Evolutionary conservation across 1,140 invertebrate species (phyloP).

Genomic region (Megalopta genalis): DNA sequence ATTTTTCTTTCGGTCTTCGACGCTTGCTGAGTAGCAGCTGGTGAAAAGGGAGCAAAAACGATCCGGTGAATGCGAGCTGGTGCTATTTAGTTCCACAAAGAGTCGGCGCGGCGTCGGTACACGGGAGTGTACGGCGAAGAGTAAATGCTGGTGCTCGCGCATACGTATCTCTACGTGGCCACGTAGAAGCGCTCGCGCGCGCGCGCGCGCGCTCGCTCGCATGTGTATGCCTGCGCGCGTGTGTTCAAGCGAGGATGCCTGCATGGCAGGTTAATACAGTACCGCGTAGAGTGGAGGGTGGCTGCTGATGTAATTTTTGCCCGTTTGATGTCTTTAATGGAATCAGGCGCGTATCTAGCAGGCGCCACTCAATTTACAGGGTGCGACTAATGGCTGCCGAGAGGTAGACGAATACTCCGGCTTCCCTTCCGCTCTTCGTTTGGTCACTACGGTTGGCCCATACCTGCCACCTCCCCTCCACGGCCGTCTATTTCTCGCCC

Average conservation of each 20-base stretch:
- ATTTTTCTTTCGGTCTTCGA: conserved; percentile 46
- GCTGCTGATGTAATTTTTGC: conserved; percentile 79
- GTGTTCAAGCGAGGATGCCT: conserved; percentile 65
- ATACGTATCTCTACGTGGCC: not conserved
- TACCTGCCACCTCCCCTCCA: conserved; percentile 24
- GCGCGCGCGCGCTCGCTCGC: not conserved
- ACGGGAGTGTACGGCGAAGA: conserved; percentile 17
- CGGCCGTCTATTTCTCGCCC: no score
- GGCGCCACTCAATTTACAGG: conserved; percentile 79
- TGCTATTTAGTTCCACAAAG: conserved; percentile 34
- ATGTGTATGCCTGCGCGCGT: conserved; percentile 24
- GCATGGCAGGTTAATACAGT: conserved; percentile 74
- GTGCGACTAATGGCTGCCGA: conserved; percentile 78
- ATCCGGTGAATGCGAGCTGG: conserved; percentile 49
- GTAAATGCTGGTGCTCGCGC: conserved; percentile 23
- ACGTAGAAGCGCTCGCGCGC: not conserved
- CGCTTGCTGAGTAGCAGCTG: conserved; percentile 55
- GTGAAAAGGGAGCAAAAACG: conserved; percentile 66
- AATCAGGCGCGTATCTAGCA: conserved; percentile 79
- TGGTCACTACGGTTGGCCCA: conserved; percentile 43
- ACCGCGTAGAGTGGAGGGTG: conserved; percentile 72
- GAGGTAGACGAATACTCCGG: conserved; percentile 65
- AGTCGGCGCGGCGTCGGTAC: not conserved
- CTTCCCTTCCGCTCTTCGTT: conserved; percentile 40
- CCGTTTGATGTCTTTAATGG: conserved; percentile 80